Evolutionary conservation across 2,888 invertebrate species (phyloP).

Genomic region (Andrena camellia): DNA sequence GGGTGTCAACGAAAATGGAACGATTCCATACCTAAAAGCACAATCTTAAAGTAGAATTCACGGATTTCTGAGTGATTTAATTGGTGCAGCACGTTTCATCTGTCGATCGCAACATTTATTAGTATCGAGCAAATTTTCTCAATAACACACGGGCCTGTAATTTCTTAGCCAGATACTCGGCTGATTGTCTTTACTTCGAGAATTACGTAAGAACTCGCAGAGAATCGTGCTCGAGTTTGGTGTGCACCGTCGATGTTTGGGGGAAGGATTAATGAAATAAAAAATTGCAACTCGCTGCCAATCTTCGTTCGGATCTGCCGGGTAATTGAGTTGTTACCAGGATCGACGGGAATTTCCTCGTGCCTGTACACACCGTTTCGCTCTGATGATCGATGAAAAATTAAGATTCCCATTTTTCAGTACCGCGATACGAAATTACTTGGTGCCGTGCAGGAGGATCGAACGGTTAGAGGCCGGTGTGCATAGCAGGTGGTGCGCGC

Average conservation of each 20-base stretch:
- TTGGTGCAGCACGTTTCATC: no score
- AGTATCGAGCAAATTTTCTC: no score
- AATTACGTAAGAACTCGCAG: no score
- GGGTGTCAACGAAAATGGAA: slow-evolving; percentile 8
- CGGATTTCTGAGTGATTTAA: background rate
- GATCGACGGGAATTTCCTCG: background rate
- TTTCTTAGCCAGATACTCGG: no score
- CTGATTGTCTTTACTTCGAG: no score
- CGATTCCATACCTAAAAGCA: background rate
- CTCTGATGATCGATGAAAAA: slow-evolving; percentile 32
- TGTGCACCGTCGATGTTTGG: no score
- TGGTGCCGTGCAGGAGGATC: slow-evolving; percentile 44
- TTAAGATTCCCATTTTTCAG: slow-evolving; percentile 38
- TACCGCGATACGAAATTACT: slow-evolving; percentile 30
- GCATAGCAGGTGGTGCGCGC: slow-evolving; percentile 75
- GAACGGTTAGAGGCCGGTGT: slow-evolving; percentile 65
- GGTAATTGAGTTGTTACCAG: slow-evolving; percentile 3
- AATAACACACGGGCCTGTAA: no score
- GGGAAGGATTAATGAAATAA: no score
- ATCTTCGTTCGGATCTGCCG: background rate
- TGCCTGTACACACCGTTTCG: background rate
- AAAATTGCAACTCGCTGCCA: no score
- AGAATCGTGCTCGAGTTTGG: no score
- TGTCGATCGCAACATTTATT: no score
- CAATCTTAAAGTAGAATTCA: background rate